These are phyloP conservation scores for Prionace glauca DNA, from an alignment of 2,797 vertebrate species.

Conservation along the genomic window DNA sequence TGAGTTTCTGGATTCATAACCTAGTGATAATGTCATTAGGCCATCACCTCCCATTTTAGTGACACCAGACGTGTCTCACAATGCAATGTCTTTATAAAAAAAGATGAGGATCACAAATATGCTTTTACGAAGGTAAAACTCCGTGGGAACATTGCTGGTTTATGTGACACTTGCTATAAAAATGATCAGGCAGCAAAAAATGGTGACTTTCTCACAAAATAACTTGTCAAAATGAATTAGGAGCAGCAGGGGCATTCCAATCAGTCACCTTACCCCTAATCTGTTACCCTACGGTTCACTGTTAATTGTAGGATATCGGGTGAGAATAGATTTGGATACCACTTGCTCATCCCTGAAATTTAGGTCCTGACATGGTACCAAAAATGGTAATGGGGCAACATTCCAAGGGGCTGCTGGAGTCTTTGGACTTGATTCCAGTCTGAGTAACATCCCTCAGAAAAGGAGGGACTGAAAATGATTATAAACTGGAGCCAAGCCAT, in stretches of 20 bases:
- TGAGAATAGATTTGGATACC: background rate
- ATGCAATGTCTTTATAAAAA: background rate
- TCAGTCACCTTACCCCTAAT: background rate
- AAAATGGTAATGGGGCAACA: background rate
- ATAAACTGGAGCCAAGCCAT: background rate
- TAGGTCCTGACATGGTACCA: background rate
- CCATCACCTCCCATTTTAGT: background rate
- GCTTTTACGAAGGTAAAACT: background rate
- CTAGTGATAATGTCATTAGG: no score
- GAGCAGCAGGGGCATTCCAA: background rate
- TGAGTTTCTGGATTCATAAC: no score
- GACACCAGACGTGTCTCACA: background rate
- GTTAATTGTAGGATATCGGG: background rate
- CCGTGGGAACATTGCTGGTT: background rate
- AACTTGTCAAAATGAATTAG: background rate
- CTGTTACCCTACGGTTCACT: background rate
- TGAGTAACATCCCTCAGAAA: background rate
- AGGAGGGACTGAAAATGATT: background rate
- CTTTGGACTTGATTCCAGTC: background rate
- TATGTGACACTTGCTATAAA: background rate
- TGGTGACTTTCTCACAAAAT: background rate
- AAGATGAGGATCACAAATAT: background rate
- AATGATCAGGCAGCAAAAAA: background rate
- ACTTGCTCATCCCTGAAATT: background rate
- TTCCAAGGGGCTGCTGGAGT: background rate